Percentiles rank a stretch among this genome's conserved stretches.
Evolutionary conservation across 2,797 vertebrate species (phyloP).

Genomic region (Gymnoscopelus braueri): DNA sequence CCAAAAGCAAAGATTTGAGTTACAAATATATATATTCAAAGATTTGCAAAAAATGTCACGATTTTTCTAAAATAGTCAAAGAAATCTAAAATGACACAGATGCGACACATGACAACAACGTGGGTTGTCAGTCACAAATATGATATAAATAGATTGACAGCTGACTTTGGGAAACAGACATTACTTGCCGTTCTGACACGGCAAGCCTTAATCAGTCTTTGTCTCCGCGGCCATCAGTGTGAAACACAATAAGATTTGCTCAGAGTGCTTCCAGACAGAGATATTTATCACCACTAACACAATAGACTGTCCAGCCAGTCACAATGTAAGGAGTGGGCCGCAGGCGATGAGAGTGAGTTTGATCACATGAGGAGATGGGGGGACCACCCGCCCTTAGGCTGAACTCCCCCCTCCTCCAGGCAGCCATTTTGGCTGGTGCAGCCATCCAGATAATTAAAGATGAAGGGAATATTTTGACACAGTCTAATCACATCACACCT

Average conservation of each 20-base stretch:
- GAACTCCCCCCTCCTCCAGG: conserved; percentile 32
- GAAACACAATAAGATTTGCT: conserved; percentile 23
- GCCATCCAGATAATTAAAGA: conserved; percentile 76
- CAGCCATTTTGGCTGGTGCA: conserved; percentile 73
- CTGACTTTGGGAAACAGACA: background rate
- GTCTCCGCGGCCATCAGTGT: conserved; percentile 29
- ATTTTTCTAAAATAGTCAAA: no score
- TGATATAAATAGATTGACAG: background rate
- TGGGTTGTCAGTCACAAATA: conserved; percentile 11
- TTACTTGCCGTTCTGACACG: conserved; percentile 7
- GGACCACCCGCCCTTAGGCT: conserved; percentile 2
- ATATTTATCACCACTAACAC: conserved; percentile 47
- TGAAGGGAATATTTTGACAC: conserved; percentile 74
- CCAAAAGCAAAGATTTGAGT: no score
- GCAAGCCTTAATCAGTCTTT: conserved; percentile 8
- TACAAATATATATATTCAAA: no score
- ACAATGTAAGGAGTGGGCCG: conserved; percentile 55
- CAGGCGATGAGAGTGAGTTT: conserved; percentile 44
- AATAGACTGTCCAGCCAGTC: conserved; percentile 41
- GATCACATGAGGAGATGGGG: conserved; percentile 50
- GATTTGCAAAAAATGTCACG: no score
- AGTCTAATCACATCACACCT: conserved; percentile 70
- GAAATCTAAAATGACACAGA: no score
- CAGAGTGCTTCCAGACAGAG: conserved; percentile 27
- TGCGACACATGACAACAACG: no score